Evolutionary conservation across 2,797 vertebrate genomes (phyloP).

Genomic region (Caiman crocodilus): DNA sequence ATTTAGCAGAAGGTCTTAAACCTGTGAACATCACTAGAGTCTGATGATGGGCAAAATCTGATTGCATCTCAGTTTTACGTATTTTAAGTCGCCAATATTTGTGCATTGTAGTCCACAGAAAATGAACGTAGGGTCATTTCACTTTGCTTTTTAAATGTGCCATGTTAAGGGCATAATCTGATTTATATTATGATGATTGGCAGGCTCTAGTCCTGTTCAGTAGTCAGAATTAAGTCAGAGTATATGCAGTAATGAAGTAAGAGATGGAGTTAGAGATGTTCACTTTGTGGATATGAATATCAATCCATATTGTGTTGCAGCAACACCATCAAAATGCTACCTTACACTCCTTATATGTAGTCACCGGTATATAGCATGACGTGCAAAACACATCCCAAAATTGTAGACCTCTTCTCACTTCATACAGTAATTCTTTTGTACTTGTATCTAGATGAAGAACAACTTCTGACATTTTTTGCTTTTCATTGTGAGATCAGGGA

Average conservation of each 20-base stretch:
- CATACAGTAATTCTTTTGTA: not conserved
- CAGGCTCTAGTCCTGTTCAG: not conserved
- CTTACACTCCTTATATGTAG: fast-evolving
- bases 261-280: not conserved
- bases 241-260: not conserved
- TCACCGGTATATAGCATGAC: not conserved
- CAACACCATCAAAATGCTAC: not conserved
- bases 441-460: not conserved
- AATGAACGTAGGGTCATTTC: not conserved
- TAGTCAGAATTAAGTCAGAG: not conserved
- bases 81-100: not conserved
- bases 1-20: not conserved
- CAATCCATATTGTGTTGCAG: not conserved
- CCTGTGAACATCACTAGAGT: not conserved
- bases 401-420: not conserved
- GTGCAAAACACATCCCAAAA: not conserved
- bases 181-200: not conserved
- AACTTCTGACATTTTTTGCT: not conserved
- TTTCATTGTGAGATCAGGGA: not conserved
- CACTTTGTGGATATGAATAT: too few relatives aligned
- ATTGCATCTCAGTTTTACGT: not conserved
- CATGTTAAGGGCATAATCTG: fast-evolving
- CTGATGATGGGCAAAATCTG: not conserved
- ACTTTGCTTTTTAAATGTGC: not conserved
- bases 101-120: not conserved